Conservation (phyloP, 2,113 vertebrate species). For the Clarias gariepinus region DNA sequence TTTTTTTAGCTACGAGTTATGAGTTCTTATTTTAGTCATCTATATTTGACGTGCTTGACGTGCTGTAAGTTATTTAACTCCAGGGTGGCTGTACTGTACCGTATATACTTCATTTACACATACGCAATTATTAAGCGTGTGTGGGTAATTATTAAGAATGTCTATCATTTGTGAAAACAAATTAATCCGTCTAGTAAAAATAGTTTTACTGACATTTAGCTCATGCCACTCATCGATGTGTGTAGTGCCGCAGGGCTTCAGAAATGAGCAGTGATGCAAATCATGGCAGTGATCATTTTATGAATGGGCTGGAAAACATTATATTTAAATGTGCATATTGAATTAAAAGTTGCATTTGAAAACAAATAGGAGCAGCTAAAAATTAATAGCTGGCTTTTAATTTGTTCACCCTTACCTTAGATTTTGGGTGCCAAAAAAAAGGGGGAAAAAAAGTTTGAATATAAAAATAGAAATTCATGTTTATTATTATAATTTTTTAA, state of each 20-base stretch:
- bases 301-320: background rate
- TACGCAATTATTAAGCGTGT: background rate
- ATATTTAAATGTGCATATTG: background rate
- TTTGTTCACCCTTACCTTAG: background rate
- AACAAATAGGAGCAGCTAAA: background rate
- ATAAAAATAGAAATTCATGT: background rate
- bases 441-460: background rate
- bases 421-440: background rate
- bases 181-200: conserved; percentile 3
- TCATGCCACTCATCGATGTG: background rate
- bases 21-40: background rate
- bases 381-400: background rate
- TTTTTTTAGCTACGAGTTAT: background rate
- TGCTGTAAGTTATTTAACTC: background rate
- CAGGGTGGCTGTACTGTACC: background rate
- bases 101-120: background rate
- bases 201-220: conserved; percentile 22
- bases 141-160: background rate
- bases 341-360: conserved; percentile 7
- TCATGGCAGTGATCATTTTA: background rate
- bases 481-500: background rate
- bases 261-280: conserved; percentile 9
- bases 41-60: background rate
- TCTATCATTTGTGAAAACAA: background rate
- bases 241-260: background rate